Evolutionary conservation across 1,140 invertebrate species (phyloP).

Genomic region (Bradysia coprophila): DNA sequence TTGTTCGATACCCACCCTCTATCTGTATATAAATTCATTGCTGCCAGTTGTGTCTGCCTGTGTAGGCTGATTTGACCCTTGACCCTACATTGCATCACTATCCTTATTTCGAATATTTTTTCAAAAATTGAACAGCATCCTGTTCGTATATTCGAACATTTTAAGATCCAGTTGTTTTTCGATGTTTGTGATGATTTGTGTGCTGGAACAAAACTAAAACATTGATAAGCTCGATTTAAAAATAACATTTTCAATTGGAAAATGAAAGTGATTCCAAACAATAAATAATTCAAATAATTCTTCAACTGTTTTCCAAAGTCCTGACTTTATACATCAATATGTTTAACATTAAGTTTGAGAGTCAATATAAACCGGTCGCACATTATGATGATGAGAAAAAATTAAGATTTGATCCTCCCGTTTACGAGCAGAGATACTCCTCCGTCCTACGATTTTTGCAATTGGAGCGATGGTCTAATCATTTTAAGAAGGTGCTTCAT

Average conservation of each 20-base stretch:
- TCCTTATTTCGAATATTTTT: too few species aligned
- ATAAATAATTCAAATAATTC: not conserved
- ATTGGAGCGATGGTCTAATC: conserved; percentile 33
- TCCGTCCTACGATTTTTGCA: conserved; percentile 36
- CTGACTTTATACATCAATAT: not conserved
- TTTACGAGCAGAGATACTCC: conserved; percentile 52
- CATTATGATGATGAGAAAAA: not conserved
- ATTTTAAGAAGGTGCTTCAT: conserved; percentile 35
- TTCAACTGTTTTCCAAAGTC: not conserved
- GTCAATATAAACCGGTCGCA: not conserved
- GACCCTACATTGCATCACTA: too few species aligned
- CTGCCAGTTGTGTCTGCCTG: too few species aligned
- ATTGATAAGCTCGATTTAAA: too few species aligned
- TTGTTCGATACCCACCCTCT: too few species aligned
- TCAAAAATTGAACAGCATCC: too few species aligned
- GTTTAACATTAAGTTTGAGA: not conserved
- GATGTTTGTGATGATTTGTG: too few species aligned
- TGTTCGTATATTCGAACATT: too few species aligned
- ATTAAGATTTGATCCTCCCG: conserved; percentile 38
- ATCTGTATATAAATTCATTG: too few species aligned
- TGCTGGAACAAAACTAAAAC: too few species aligned
- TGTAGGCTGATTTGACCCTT: too few species aligned
- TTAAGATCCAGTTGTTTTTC: too few species aligned
- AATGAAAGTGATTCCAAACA: not conserved
- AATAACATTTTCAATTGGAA: not conserved